Evolutionary conservation across 2,797 vertebrate species (phyloP), one percentile per base, ranked within the genome.

Genomic region (Chelon labrosus): DNA sequence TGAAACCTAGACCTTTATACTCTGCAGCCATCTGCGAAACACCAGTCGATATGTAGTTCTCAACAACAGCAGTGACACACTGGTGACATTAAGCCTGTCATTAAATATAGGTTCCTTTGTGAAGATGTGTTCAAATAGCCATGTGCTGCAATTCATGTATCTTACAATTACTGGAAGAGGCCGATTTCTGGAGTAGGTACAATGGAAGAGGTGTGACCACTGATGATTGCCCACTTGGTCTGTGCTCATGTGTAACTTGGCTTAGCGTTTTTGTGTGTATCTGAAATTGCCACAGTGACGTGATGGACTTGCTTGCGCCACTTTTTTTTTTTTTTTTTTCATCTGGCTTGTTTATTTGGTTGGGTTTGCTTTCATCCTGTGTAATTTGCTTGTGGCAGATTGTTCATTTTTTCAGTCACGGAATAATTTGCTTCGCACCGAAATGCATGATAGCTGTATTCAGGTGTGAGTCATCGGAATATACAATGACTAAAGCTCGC

Each of bases 391-490:
- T 42, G 62, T 77, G 77, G 80, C 79, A 69, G 56, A 70, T 77
- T 78, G 60, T 65, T 73, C 53, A 54, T 79, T 88, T 79, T 88
- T 76, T 73, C 50, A 75, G 54, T 72, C 62, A 65, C 50, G 70
- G 57, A 75, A 75, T 89, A 85, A 93, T 90, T 90, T 85, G 66
- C 65, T 60, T 58, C 49, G 57, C 79, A 55, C 69, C 62, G 65
- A 77, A 83, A 83, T 82, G 50, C 38, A 54, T 73, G 75, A 87
- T 57, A 53, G 50, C 50, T 47, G 50, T 61, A 63, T 82, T 85
- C 62, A 87, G 74, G 79, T 80, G 76, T 78, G 82, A 79, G 70
- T 81, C 75, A 73, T 76, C 51, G 73, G 42, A 64, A 75, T 84
- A 67, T 58, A 77, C 66, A 79, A 62, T 67, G 66, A 65, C 42